These are phyloP conservation scores for Epinephelus lanceolatus DNA, from an alignment of 2,113 vertebrate genomes.

Conservation along the genomic window DNA sequence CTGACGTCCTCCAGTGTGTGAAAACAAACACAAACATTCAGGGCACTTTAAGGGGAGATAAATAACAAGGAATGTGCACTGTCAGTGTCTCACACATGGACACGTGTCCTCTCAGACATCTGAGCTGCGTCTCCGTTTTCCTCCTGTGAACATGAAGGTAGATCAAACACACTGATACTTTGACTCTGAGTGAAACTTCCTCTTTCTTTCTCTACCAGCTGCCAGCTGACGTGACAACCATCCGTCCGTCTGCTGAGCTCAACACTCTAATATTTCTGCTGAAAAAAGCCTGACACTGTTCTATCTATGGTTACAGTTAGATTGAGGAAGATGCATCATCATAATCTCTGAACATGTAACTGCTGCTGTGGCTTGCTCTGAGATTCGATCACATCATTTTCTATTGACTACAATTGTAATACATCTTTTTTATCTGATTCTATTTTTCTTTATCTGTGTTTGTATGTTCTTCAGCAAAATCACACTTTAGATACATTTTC, in stretches of 20 bases:
- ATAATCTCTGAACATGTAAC: background rate
- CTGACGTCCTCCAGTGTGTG: background rate
- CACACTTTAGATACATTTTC: too few species aligned
- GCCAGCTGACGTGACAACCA: slow-evolving; percentile 5
- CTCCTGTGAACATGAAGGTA: background rate
- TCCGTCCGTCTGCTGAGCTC: background rate
- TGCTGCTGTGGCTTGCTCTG: background rate
- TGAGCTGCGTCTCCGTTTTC: background rate
- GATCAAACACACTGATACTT: slow-evolving; percentile 2
- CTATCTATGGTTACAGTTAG: background rate
- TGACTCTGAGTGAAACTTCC: slow-evolving; percentile 30
- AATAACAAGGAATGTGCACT: too few species aligned
- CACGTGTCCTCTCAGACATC: background rate
- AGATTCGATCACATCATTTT: background rate
- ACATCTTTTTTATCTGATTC: background rate
- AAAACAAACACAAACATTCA: background rate
- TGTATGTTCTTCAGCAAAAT: background rate
- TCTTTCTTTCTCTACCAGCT: slow-evolving; percentile 26
- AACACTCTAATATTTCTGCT: background rate
- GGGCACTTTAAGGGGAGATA: background rate
- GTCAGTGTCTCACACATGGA: too few species aligned
- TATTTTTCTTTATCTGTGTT: background rate
- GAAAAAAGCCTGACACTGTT: background rate
- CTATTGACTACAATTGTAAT: too few species aligned
- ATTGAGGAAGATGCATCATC: background rate